These are phyloP conservation scores for Acronicta aceris DNA, from an alignment of 2,888 invertebrate genomes.

Conservation along the genomic window DNA sequence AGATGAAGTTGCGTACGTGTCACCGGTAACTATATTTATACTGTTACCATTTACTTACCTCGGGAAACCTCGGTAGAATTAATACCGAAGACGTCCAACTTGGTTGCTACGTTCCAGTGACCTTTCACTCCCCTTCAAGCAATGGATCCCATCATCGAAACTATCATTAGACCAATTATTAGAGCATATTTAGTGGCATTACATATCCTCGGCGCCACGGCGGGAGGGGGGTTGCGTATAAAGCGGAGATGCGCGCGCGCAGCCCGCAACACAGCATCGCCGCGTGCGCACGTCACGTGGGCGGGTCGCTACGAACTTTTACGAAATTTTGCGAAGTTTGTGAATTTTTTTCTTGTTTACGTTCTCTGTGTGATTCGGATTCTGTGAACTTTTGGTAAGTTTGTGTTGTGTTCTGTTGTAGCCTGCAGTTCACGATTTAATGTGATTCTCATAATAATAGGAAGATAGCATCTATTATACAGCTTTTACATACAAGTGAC, in stretches of 20 bases:
- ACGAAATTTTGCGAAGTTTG: constrained; percentile 44
- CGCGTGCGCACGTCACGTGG: constrained; percentile 56
- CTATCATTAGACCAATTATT: constrained; percentile 56
- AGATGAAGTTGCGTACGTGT: no score
- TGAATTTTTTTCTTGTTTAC: constrained; percentile 47
- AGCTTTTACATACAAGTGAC: no score
- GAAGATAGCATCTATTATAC: not conserved
- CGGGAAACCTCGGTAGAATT: not conserved
- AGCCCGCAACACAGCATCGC: constrained; percentile 65
- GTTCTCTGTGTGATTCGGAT: constrained; percentile 54
- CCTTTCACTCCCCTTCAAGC: constrained; percentile 43
- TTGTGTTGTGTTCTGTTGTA: constrained; percentile 5
- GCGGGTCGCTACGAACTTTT: constrained; percentile 32
- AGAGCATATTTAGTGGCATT: constrained; percentile 58
- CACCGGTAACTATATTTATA: no score
- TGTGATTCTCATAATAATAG: not conserved
- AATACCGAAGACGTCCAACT: not conserved
- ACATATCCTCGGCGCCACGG: constrained; percentile 46
- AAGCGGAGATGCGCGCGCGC: constrained; percentile 71
- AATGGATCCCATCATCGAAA: constrained; percentile 39
- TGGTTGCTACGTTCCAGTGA: constrained; percentile 22
- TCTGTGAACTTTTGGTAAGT: constrained; percentile 56
- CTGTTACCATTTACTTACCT: no score
- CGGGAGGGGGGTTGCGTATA: constrained; percentile 76
- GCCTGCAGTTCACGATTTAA: not conserved